A percentile compares a stretch with the other conserved stretches of the same genome.
These are phyloP conservation scores for Drosophila burlai DNA, from an alignment of 1,140 invertebrate genomes.

Conservation along the genomic window DNA sequence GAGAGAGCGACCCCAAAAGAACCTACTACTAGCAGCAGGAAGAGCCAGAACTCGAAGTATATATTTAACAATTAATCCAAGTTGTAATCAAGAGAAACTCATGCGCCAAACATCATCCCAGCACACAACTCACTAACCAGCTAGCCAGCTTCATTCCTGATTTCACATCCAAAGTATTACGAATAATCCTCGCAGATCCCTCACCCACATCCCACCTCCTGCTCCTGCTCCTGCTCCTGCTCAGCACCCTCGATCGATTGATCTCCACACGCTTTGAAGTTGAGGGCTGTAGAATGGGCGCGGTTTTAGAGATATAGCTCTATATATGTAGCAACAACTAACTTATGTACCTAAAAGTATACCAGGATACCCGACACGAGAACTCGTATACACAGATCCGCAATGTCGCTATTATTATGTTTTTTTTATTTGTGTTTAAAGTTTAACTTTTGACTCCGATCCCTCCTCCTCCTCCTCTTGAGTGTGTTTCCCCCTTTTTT, in stretches of 20 bases:
- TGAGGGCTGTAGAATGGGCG: constrained; percentile 26
- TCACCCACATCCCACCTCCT: not conserved
- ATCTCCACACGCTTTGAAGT: constrained; percentile 61
- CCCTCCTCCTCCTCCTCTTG: not conserved
- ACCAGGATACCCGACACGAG: constrained; percentile 19
- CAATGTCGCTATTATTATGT: constrained; percentile 19
- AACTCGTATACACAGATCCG: constrained; percentile 24
- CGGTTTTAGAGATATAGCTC: constrained; percentile 1
- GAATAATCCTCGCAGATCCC: constrained; percentile 30
- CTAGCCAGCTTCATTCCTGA: constrained; percentile 24
- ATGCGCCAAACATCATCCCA: constrained; percentile 47
- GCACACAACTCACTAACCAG: constrained; percentile 18
- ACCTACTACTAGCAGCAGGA: constrained; percentile 34
- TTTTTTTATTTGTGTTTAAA: constrained; percentile 41
- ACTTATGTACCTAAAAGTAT: constrained; percentile 55
- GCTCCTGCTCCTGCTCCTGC: not conserved
- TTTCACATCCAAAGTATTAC: constrained; percentile 38
- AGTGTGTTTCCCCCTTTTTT: not conserved
- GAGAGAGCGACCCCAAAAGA: constrained; percentile 17
- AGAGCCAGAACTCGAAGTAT: constrained; percentile 24
- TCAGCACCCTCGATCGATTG: constrained; percentile 33
- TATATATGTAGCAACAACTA: constrained; percentile 32
- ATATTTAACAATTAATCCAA: constrained; percentile 53
- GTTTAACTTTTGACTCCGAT: constrained; percentile 26
- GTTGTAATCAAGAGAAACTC: constrained; percentile 45